Conservation (phyloP, 2,797 vertebrate species). For the Coracias cyanogaster region DNA sequence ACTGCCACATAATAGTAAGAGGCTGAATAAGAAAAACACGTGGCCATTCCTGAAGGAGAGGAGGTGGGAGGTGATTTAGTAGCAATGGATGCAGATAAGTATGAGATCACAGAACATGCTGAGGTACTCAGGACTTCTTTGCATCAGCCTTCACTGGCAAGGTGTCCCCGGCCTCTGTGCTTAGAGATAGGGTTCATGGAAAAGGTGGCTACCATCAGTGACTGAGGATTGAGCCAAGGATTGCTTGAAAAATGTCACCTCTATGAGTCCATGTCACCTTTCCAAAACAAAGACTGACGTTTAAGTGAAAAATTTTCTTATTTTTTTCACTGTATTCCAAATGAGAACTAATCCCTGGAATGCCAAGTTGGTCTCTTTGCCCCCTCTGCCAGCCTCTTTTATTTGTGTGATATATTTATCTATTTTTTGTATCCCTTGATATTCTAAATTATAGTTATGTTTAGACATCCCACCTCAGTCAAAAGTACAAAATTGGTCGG, state of each 20-base stretch:
- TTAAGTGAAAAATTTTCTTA: not conserved
- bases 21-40: no score
- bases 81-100: no score
- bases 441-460: not conserved
- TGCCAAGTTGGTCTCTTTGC: not conserved
- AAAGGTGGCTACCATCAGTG: no score
- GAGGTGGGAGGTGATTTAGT: no score
- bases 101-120: no score
- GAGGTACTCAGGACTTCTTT: no score
- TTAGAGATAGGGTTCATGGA: no score
- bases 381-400: not conserved
- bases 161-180: no score
- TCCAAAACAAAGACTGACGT: not conserved
- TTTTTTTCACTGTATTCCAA: not conserved
- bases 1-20: no score
- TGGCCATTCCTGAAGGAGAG: no score
- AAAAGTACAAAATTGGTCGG: not conserved
- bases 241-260: not conserved
- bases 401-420: not conserved
- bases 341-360: not conserved
- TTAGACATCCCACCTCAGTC: not conserved
- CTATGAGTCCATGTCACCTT: not conserved
- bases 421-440: not conserved
- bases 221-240: no score
- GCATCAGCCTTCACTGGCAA: no score